These are phyloP conservation scores for Periophthalmus modestus DNA, from an alignment of 2,113 vertebrate species.

Conservation along the genomic window DNA sequence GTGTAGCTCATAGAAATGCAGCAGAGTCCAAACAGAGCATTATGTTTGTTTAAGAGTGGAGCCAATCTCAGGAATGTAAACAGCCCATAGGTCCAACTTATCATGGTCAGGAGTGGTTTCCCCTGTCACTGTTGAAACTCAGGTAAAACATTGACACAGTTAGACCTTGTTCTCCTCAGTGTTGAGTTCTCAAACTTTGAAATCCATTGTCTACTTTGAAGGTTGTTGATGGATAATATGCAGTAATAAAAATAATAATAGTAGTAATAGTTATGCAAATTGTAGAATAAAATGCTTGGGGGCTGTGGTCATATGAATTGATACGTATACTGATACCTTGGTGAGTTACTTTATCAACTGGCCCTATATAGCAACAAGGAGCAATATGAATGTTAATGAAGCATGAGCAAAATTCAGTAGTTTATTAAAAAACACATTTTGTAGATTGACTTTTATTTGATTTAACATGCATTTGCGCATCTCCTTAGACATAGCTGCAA, in stretches of 20 bases:
- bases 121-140: conserved; percentile 8
- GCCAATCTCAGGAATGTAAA: conserved; percentile 46
- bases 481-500: no score
- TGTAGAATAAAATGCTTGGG: no score
- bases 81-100: conserved; percentile 18
- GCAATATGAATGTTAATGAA: no score
- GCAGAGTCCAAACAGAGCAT: conserved; percentile 35
- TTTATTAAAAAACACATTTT: no score
- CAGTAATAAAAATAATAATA: no score
- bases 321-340: no score
- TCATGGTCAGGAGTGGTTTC: conserved; percentile 25
- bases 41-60: conserved; percentile 49
- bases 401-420: no score
- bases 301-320: no score
- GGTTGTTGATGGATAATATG: not conserved
- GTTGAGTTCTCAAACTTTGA: not conserved
- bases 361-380: no score
- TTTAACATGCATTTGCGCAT: not conserved
- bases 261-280: no score
- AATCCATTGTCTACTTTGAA: not conserved
- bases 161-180: not conserved
- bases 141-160: conserved; percentile 51
- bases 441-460: not conserved
- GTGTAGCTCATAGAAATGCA: conserved; percentile 9
- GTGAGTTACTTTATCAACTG: no score